These are phyloP conservation scores for Cosmorhoe ocellata DNA, from an alignment of 2,888 invertebrate species.

Conservation along the genomic window DNA sequence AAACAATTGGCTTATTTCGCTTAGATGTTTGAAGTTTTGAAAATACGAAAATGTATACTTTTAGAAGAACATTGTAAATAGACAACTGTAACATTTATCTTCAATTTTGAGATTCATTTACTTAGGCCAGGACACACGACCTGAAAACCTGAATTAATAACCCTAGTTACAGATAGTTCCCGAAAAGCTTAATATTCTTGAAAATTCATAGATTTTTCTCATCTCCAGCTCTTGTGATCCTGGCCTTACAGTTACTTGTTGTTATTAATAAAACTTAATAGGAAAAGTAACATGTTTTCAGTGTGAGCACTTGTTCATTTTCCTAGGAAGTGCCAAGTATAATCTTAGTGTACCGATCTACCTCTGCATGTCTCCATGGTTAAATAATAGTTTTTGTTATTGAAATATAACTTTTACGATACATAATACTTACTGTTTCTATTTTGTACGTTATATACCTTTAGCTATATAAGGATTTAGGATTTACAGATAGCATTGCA, in stretches of 20 bases:
- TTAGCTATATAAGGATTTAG: constrained; percentile 50
- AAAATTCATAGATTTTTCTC: too few relatives aligned
- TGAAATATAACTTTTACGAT: constrained; percentile 52
- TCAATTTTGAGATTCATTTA: constrained; percentile 42
- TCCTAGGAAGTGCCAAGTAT: constrained; percentile 40
- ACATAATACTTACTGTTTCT: constrained; percentile 50
- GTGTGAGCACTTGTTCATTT: too few relatives aligned
- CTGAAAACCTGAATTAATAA: too few relatives aligned
- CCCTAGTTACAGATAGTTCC: too few relatives aligned
- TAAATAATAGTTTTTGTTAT: constrained; percentile 72
- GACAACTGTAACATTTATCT: constrained; percentile 46
- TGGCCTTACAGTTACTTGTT: constrained; percentile 12
- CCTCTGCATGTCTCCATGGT: constrained; percentile 76
- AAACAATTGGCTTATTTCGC: constrained; percentile 47
- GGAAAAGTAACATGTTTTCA: constrained; percentile 4
- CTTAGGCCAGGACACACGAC: constrained; percentile 4
- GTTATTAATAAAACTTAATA: constrained; percentile 12
- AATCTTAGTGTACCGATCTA: constrained; percentile 68
- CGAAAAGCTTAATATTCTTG: too few relatives aligned
- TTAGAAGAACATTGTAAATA: constrained; percentile 70
- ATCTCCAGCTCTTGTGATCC: background rate
- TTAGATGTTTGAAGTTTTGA: constrained; percentile 51
- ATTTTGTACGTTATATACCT: constrained; percentile 71
- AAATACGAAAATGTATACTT: constrained; percentile 38
- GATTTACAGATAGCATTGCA: constrained; percentile 40